Evolutionary conservation across 1,140 invertebrate species (phyloP), one percentile per base, ranked within the genome.

Genomic region (Cheumatopsyche charites): DNA sequence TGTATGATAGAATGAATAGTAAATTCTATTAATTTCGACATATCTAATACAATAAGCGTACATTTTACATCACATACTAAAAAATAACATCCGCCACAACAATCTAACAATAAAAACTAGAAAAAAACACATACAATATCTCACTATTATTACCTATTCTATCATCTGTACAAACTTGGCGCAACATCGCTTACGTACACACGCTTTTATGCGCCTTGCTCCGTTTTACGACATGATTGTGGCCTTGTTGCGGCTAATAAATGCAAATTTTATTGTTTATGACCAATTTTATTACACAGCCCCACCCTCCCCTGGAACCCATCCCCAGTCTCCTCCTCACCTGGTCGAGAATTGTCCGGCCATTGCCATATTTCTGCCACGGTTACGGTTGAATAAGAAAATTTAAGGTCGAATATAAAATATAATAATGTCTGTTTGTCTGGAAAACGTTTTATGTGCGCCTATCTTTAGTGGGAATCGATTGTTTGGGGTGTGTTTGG

Each of bases 181-280:
- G 9, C 55, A 19, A 19, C 55, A 23, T 11, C 55, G 12, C 55
- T 58, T n/a, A 13, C 43, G 43, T 47, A 36, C 9, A 36, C 23
- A 61, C 63, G 66, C n/a, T 65, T 73, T 70, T 70, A 73, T 45
- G 43, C 62, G 29, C 29, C 29, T 36, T 9, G 29, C 29, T n/a
- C 58, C 72, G 25, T 69, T 73, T 67, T 67, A 67, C 36, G 36
- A 72, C 70, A 72, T 67, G 70, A 72, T 67, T 67, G 73, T 49
- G 73, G 61, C 62, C 71, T 63, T 67, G 67, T 62, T 63, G 71
- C 36, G 70, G 71, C 49, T 75, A 75, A 75, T 75, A 75, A 75
- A 75, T 75, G 74, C 74, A 72, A 75, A 75, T 75, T 75, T 75
- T 70, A 70, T 75, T 71, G 63, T 74, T 74, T 75, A 75, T 75